Percentiles rank a stretch among this genome's conserved stretches.
These are phyloP conservation scores for Anoura caudifer DNA, from an alignment of 2,113 vertebrate genomes.

Conservation along the genomic window DNA sequence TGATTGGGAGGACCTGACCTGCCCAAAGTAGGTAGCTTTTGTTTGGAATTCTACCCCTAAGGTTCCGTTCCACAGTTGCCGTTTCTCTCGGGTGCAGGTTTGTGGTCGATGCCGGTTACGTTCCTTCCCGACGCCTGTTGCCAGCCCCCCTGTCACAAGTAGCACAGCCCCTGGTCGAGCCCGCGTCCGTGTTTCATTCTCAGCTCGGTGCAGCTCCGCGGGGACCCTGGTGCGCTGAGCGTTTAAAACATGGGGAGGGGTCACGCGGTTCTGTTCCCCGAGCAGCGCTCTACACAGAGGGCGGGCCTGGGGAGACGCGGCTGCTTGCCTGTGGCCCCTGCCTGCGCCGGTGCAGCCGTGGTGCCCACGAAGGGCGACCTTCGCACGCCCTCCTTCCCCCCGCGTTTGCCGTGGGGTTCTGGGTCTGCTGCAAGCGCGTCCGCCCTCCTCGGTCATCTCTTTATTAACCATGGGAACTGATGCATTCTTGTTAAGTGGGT, in stretches of 20 bases:
- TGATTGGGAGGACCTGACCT: neutral
- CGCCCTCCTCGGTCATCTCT: neutral
- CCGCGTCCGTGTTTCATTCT: neutral
- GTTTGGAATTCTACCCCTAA: neutral
- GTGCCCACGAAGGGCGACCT: accelerated
- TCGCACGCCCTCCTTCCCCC: neutral
- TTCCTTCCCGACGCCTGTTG: neutral
- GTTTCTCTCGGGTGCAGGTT: neutral
- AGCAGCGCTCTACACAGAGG: too few species aligned
- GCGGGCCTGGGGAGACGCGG: neutral
- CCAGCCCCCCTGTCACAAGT: neutral
- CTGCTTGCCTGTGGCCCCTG: neutral
- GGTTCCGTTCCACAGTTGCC: neutral
- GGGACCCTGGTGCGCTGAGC: neutral
- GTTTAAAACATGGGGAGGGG: neutral
- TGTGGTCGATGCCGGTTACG: neutral
- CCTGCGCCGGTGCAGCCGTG: too few species aligned
- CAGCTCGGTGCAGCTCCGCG: neutral
- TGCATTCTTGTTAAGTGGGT: neutral
- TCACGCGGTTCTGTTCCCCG: neutral
- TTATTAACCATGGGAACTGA: neutral
- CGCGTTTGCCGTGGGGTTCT: accelerated
- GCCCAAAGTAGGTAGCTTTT: neutral
- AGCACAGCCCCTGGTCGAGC: neutral
- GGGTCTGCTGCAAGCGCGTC: accelerated